Conservation (phyloP, 2,888 invertebrate species). For the Nasonia oneida region DNA sequence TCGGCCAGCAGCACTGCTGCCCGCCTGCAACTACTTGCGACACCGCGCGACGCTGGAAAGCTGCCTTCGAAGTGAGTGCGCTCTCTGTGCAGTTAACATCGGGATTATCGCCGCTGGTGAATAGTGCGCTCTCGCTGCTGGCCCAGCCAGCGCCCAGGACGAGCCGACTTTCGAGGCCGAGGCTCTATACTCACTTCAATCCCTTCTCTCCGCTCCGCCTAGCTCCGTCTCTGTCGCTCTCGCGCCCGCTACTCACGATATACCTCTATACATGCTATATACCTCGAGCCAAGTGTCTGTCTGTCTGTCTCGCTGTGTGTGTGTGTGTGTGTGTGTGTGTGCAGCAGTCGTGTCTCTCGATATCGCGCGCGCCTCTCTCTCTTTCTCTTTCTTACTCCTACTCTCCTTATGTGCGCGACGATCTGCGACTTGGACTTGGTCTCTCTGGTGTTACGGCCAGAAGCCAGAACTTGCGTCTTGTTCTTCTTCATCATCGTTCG, state of each 20-base stretch:
- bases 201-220: conserved; percentile 27
- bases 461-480: conserved; percentile 2
- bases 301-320: conserved; percentile 8
- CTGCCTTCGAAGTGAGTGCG: conserved; percentile 39
- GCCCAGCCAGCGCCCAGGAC: conserved; percentile 43
- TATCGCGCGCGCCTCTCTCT: conserved; percentile 2
- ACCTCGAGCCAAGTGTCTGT: conserved; percentile 29
- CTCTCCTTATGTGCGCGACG: conserved; percentile 8
- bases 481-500: neutral
- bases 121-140: too few species aligned
- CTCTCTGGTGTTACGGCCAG: neutral
- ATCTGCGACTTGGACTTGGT: neutral
- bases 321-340: neutral
- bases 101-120: neutral
- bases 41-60: conserved; percentile 60
- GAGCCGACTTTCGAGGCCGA: conserved; percentile 57
- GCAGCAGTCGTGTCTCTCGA: conserved; percentile 3
- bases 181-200: neutral
- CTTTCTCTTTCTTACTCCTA: neutral
- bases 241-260: conserved; percentile 22
- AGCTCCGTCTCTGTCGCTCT: conserved; percentile 17
- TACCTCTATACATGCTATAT: conserved; percentile 38
- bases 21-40: conserved; percentile 67
- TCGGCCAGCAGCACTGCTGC: conserved; percentile 60
- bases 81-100: neutral